Base-by-base conservation (phyloP, 2,113 vertebrate species). In the Suricata suricatta region DNA sequence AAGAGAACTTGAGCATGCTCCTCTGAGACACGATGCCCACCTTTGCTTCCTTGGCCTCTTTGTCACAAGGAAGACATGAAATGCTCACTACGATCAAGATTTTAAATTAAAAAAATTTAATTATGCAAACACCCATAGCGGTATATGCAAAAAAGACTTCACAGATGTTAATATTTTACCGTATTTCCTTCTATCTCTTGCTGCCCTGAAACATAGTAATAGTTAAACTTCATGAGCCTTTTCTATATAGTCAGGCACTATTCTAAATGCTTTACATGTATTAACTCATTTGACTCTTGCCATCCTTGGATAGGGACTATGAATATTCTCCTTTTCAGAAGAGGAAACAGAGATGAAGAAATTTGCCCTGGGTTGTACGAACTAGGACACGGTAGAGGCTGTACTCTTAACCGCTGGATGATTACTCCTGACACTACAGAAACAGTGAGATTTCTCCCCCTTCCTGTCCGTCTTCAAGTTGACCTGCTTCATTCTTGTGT, bases 311-410 rank as follows among this genome's bases (percentile, higher is more conserved):
- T 2, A 90, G 17, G 19, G 35, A 74, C 80, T 71, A 81, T 52
- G 64, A 72, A 16, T 21, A 31, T 13, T 31, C 15, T 29, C 12
- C 44, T 64, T 92, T 88, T 81, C 38, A 80, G 44, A 72, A 19
- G 47, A 95, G 66, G 68, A 95, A 60, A 82, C 41, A 96, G 8
- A 96, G 8, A 84, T 57, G 41, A 47, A 81, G 69, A 91, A 84
- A 90, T 29, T 31, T 68, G 69, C 23, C 64, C 47, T 44, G 29
- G 16, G 66, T 35, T n/a, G 50, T 10, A 29, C 8, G 88, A 41
- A 33, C 23, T 23, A 27, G 38, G 35, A 52, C 1, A 7, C 15
- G 7, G 38, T 29, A 90, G 31, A 80, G 27, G 10, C 8, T 35
- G n/a, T 3, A 47, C 27, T 88, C 44, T 71, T 35, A 29, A 38